Percentiles rank a stretch among this genome's conserved stretches.
phyloP scores from a whole-genome alignment of 2,113 vertebrate species.

The Etheostoma spectabile region DNA sequence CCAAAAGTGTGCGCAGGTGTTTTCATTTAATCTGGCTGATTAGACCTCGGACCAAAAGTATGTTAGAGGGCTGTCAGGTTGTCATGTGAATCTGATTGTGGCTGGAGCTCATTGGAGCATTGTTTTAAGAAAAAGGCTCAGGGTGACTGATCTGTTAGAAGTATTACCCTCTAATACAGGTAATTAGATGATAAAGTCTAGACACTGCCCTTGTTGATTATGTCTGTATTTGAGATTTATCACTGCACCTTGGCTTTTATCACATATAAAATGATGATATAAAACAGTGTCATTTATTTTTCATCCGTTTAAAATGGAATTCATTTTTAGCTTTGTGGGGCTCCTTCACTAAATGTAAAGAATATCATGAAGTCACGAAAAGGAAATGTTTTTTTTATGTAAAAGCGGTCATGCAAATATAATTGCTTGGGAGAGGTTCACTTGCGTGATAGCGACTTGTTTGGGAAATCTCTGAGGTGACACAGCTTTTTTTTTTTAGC shows the following conservation, averaged over 20 bases:
- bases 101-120: background rate
- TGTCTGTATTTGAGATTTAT: slow-evolving; percentile 3
- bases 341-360: background rate
- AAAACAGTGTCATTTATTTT: slow-evolving; percentile 6
- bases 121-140: background rate
- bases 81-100: slow-evolving; percentile 3
- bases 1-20: background rate
- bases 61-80: background rate
- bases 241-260: background rate
- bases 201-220: background rate
- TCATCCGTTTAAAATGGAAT: background rate
- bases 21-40: background rate
- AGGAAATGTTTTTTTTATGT: background rate
- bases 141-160: background rate
- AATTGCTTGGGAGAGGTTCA: slow-evolving; percentile 20
- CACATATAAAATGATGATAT: background rate
- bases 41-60: background rate
- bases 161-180: background rate
- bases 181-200: background rate
- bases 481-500: slow-evolving; percentile 7
- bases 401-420: slow-evolving; percentile 31
- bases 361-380: background rate
- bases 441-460: slow-evolving; percentile 10
- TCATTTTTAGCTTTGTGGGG: background rate
- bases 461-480: slow-evolving; percentile 3